These are phyloP conservation scores for Dermatemys mawii DNA, from an alignment of 2,113 vertebrate genomes.

Conservation along the genomic window DNA sequence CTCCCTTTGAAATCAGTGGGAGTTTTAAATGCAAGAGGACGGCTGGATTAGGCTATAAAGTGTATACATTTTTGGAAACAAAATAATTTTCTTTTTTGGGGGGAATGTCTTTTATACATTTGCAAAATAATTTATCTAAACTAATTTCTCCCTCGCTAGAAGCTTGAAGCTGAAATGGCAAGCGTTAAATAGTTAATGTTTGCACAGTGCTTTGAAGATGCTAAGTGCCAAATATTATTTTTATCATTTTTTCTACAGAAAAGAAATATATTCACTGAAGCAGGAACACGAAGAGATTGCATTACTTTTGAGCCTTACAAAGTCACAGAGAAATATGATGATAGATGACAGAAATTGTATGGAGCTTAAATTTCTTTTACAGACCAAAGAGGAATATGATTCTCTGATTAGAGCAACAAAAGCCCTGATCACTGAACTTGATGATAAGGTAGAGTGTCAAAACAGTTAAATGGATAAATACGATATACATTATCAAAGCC, in stretches of 20 bases:
- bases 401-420: conserved; percentile 68
- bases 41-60: neutral
- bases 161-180: too few relatives aligned
- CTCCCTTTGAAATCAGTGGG: neutral
- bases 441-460: conserved; percentile 66
- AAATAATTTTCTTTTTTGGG: too few relatives aligned
- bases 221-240: neutral
- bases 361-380: conserved; percentile 61
- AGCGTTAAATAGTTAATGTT: neutral
- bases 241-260: conserved; percentile 31
- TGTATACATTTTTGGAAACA: neutral
- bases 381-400: conserved; percentile 58
- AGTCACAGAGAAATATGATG: neutral
- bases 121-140: neutral
- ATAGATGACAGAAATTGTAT: conserved; percentile 45
- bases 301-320: conserved; percentile 42
- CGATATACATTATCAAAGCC: neutral
- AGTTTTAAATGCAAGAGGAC: neutral
- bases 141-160: neutral
- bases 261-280: conserved; percentile 59
- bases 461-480: neutral
- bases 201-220: neutral
- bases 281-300: conserved; percentile 52
- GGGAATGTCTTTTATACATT: neutral
- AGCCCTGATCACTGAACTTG: conserved; percentile 60